A percentile compares a stretch with the other conserved stretches of the same genome.
These are phyloP conservation scores for Papilio polytes DNA, from an alignment of 1,140 invertebrate species.

Conservation along the genomic window DNA sequence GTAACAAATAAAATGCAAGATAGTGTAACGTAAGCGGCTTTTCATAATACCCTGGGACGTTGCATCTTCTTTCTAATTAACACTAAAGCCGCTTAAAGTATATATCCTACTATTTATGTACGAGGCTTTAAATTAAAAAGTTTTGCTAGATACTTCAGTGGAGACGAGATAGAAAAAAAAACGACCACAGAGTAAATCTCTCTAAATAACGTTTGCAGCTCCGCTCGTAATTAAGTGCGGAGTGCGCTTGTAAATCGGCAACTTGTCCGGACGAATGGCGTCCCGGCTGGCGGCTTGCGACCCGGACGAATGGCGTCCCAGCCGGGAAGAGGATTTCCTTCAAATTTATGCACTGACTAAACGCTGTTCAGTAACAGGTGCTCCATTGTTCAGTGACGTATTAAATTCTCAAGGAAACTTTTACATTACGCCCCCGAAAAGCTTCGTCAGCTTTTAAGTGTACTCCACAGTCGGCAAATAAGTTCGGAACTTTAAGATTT, in stretches of 20 bases:
- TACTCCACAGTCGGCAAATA: background rate
- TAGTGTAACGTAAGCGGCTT: background rate
- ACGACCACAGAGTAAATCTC: slow-evolving; percentile 26
- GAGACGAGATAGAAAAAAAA: slow-evolving; percentile 11
- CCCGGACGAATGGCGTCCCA: background rate
- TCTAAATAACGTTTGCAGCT: slow-evolving; percentile 31
- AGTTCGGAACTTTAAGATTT: background rate
- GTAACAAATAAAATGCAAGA: background rate
- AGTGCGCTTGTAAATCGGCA: slow-evolving; percentile 35
- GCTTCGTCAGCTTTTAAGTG: slow-evolving; percentile 1
- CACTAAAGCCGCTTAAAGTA: background rate
- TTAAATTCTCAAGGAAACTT: slow-evolving; percentile 34
- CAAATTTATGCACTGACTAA: slow-evolving; percentile 37
- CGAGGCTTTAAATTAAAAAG: slow-evolving; percentile 25
- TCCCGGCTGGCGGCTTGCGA: background rate
- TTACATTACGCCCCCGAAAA: slow-evolving; percentile 16
- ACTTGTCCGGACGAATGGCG: slow-evolving; percentile 22
- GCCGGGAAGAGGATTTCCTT: slow-evolving; percentile 15
- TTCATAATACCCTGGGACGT: background rate
- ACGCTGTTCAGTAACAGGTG: slow-evolving; percentile 36
- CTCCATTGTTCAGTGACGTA: slow-evolving; percentile 26
- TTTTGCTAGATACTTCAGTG: background rate
- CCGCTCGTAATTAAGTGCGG: slow-evolving; percentile 35
- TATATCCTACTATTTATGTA: slow-evolving; percentile 6
- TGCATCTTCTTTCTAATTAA: slow-evolving; percentile 16